Evolutionary conservation across 2,888 invertebrate species (phyloP), one percentile per base, ranked within the genome.

Genomic region (Archaeoteleia sp.): DNA sequence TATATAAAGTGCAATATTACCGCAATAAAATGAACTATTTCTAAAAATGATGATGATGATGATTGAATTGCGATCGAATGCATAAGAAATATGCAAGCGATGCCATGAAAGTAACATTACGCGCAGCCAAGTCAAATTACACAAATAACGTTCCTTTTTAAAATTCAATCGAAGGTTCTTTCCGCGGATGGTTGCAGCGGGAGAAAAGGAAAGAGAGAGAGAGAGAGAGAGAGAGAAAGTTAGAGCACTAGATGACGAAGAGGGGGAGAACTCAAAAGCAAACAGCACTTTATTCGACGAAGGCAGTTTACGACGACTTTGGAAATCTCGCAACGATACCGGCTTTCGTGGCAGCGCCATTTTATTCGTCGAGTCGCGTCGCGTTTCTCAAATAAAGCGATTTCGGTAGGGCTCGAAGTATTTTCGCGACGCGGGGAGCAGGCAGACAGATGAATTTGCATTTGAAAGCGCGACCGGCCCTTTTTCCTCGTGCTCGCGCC

Each of bases 381-480:
- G 67, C 55, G 51, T 67, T 66, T 65, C 35, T 42, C 55, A 68
- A 71, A 70, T 75, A 71, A 74, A 71, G 55, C 67, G 67, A 67
- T 72, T 70, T 60, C 46, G 67, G 37, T 40, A 46, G 54, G 66
- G 48, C 48, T 54, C 49, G 25, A 13, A 54, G 54, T 54, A 51
- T 57, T 65, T 58, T 58, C 46, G 49, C 37, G 55, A 43, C 51
- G 49, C 20, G 43, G 46, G 17, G 27, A 34, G 12, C 23, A 7
- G 43, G 23, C 27, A 46, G 34, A 35, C 34, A 20, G 72, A 77
- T 78, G 74, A 76, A 81, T 82, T 82, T 82, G 77, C 82, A 82
- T 82, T 72, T 80, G 79, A 82, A 81, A 82, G 76, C 73, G 66
- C 48, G 39, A 70, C 54, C 72, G 61, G 58, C 65, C 67, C 53